Conservation (phyloP, 1,140 invertebrate species). For the Linepithema humile region DNA sequence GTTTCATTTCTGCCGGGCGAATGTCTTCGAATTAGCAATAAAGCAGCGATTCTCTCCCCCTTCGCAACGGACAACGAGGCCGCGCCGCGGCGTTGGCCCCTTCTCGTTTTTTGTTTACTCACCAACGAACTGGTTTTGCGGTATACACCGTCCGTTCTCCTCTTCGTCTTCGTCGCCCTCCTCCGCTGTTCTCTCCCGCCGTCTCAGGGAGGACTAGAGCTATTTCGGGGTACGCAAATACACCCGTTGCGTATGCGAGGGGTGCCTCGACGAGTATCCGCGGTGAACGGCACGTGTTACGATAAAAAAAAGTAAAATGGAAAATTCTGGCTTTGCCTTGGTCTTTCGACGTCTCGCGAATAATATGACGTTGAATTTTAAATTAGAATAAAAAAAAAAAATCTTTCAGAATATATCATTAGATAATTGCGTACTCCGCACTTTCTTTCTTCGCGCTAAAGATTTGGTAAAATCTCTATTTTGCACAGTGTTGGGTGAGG, state of each 20-base stretch:
- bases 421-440: too few relatives aligned
- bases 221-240: constrained; percentile 83
- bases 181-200: constrained; percentile 70
- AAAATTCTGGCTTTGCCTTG: background rate
- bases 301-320: constrained; percentile 41
- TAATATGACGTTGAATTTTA: background rate
- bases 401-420: too few relatives aligned
- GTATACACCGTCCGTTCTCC: constrained; percentile 74
- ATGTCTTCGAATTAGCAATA: constrained; percentile 84
- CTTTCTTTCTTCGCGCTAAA: background rate
- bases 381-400: background rate
- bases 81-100: constrained; percentile 79
- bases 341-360: background rate
- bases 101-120: constrained; percentile 85
- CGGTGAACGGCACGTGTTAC: constrained; percentile 28
- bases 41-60: constrained; percentile 80
- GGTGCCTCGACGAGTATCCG: constrained; percentile 76
- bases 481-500: background rate
- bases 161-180: constrained; percentile 55
- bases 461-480: constrained; percentile 1
- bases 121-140: constrained; percentile 85
- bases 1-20: constrained; percentile 81
- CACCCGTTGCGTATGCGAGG: constrained; percentile 73
- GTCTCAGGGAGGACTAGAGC: constrained; percentile 53
- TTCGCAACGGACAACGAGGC: constrained; percentile 73